These are phyloP conservation scores for Oncorhynchus mykiss DNA, from an alignment of 2,113 vertebrate species.

Conservation along the genomic window DNA sequence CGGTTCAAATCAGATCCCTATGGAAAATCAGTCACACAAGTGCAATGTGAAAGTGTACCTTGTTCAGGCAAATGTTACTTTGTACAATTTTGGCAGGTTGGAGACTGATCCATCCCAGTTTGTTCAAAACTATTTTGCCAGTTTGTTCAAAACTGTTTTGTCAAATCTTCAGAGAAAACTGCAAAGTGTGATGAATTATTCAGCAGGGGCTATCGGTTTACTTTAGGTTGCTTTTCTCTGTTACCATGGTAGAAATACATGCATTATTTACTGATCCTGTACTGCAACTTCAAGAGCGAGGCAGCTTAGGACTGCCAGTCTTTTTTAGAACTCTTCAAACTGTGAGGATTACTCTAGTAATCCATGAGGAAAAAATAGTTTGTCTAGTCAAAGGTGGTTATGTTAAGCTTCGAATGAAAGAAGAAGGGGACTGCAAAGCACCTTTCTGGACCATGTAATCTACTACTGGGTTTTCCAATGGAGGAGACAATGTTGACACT, in stretches of 20 bases:
- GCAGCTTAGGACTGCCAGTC: slow-evolving; percentile 73
- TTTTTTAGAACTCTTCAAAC: slow-evolving; percentile 61
- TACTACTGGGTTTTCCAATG: slow-evolving; percentile 56
- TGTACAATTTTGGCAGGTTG: background rate
- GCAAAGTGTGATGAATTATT: slow-evolving; percentile 82
- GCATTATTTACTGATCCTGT: slow-evolving; percentile 84
- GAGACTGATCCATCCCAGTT: background rate
- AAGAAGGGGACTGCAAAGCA: slow-evolving; percentile 35
- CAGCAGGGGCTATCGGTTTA: slow-evolving; percentile 83
- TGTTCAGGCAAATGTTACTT: background rate
- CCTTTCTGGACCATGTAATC: slow-evolving; percentile 76
- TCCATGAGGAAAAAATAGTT: slow-evolving; percentile 58
- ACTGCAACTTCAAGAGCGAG: slow-evolving; percentile 58
- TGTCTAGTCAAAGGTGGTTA: slow-evolving; percentile 32
- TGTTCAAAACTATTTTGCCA: slow-evolving; percentile 43
- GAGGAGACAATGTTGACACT: slow-evolving; percentile 70
- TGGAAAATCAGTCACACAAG: background rate
- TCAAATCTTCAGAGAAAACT: slow-evolving; percentile 65
- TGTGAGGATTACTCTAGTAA: slow-evolving; percentile 63
- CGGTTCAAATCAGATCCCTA: background rate
- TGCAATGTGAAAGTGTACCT: too few relatives aligned
- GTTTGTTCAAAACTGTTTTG: slow-evolving; percentile 44
- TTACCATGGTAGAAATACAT: slow-evolving; percentile 89
- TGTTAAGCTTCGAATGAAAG: slow-evolving; percentile 51
- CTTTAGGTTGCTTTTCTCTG: slow-evolving; percentile 69